A percentile compares a stretch with the other conserved stretches of the same genome.
These are phyloP conservation scores for Solenopsis invicta DNA, from an alignment of 1,140 invertebrate genomes.

Conservation along the genomic window DNA sequence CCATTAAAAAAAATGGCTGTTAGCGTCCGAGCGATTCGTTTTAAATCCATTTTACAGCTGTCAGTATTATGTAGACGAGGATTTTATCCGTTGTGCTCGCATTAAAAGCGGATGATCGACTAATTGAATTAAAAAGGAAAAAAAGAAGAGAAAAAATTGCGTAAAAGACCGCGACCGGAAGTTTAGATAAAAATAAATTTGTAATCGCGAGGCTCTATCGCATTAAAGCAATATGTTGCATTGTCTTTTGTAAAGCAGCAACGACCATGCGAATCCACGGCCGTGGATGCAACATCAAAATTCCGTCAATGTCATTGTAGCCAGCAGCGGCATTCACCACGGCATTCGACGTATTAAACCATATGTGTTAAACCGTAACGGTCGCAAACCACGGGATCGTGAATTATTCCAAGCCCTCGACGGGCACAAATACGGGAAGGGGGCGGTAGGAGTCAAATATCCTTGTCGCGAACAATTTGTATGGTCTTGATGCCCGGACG, in stretches of 20 bases:
- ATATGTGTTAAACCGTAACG: slow-evolving; percentile 54
- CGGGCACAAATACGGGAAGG: slow-evolving; percentile 29
- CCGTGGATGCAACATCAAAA: slow-evolving; percentile 29
- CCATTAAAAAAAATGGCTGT: not conserved
- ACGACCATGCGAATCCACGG: too few relatives aligned
- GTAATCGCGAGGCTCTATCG: not conserved
- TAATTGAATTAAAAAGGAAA: not conserved
- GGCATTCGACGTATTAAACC: slow-evolving; percentile 58
- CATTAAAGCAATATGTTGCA: not conserved
- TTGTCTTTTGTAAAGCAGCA: not conserved
- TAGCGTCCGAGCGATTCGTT: slow-evolving; percentile 10
- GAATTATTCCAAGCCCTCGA: slow-evolving; percentile 62
- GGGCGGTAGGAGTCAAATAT: slow-evolving; percentile 27
- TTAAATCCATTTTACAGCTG: slow-evolving; percentile 22
- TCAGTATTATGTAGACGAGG: not conserved
- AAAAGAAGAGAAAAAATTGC: not conserved
- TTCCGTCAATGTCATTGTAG: slow-evolving; percentile 51
- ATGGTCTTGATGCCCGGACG: slow-evolving; percentile 16
- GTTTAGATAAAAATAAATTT: not conserved
- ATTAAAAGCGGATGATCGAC: not conserved
- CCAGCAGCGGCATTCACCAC: slow-evolving; percentile 36
- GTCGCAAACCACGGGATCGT: slow-evolving; percentile 47
- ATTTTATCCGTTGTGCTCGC: not conserved
- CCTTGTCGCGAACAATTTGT: slow-evolving; percentile 45
- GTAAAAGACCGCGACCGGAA: too few relatives aligned